A percentile compares a stretch with the other conserved stretches of the same genome.
These are phyloP conservation scores for Hypothenemus hampei DNA, from an alignment of 1,140 invertebrate species.

Conservation along the genomic window DNA sequence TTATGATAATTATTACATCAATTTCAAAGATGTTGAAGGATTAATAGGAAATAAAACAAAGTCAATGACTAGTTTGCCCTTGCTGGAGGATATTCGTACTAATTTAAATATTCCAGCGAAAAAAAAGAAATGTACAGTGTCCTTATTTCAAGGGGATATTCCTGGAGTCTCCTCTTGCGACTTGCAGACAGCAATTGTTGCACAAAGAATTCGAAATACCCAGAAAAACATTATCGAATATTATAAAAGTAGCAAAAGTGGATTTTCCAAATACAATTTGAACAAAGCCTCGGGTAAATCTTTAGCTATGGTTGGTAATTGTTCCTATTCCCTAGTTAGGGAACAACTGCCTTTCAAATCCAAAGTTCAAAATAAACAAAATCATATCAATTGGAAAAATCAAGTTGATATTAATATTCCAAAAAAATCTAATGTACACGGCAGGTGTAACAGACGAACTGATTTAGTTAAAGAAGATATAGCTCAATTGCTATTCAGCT, in stretches of 20 bases:
- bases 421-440: no score
- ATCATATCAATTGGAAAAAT: no score
- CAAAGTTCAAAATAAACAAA: no score
- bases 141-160: not conserved
- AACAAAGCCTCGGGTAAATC: no score
- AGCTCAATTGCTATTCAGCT: no score
- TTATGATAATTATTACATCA: conserved; percentile 15
- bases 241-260: not conserved
- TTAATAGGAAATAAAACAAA: not conserved
- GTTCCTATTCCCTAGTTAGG: no score
- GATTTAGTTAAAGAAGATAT: no score
- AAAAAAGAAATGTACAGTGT: conserved; percentile 1
- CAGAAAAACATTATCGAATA: not conserved
- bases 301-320: no score
- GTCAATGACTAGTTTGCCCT: not conserved
- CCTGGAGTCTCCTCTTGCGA: not conserved
- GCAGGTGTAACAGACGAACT: no score
- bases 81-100: conserved; percentile 13
- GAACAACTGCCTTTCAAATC: no score
- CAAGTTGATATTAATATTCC: no score
- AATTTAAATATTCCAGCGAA: not conserved
- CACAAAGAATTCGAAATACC: conserved; percentile 1
- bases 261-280: conserved; percentile 2
- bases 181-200: not conserved
- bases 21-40: conserved; percentile 13